A percentile compares a stretch with the other conserved stretches of the same genome.
These are phyloP conservation scores for Choloepus didactylus DNA, from an alignment of 2,797 vertebrate species.

Conservation along the genomic window DNA sequence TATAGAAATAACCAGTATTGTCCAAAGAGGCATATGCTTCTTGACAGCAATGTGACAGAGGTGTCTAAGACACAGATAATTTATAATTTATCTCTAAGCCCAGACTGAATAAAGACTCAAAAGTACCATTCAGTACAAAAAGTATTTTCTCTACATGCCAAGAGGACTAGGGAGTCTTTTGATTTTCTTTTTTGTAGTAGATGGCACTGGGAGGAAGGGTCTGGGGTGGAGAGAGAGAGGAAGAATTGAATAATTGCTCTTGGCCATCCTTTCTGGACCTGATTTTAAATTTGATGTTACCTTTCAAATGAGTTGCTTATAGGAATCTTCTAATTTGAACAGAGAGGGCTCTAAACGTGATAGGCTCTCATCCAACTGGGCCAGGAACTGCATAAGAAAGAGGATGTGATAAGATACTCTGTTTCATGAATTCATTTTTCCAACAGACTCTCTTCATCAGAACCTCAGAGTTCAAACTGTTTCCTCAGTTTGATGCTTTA, in stretches of 20 bases:
- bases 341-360: not conserved
- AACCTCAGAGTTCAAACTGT: not conserved
- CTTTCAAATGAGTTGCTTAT: not conserved
- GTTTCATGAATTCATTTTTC: not conserved
- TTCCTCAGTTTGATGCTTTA: not conserved
- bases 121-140: constrained; percentile 71
- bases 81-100: constrained; percentile 83
- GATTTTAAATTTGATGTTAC: constrained; percentile 62
- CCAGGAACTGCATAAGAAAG: not conserved
- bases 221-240: not conserved
- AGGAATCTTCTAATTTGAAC: not conserved
- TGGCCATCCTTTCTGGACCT: not conserved
- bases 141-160: constrained; percentile 55
- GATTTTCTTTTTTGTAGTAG: not conserved
- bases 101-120: constrained; percentile 75
- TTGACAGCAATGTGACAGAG: constrained; percentile 82
- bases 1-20: constrained; percentile 84
- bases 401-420: not conserved
- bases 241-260: constrained; percentile 33
- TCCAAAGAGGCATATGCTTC: constrained; percentile 77
- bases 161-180: not conserved
- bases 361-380: not conserved
- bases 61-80: constrained; percentile 80
- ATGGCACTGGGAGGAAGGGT: not conserved
- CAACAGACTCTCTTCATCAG: not conserved